These are phyloP conservation scores for Potorous gilbertii DNA, from an alignment of 2,797 vertebrate genomes.

Conservation along the genomic window DNA sequence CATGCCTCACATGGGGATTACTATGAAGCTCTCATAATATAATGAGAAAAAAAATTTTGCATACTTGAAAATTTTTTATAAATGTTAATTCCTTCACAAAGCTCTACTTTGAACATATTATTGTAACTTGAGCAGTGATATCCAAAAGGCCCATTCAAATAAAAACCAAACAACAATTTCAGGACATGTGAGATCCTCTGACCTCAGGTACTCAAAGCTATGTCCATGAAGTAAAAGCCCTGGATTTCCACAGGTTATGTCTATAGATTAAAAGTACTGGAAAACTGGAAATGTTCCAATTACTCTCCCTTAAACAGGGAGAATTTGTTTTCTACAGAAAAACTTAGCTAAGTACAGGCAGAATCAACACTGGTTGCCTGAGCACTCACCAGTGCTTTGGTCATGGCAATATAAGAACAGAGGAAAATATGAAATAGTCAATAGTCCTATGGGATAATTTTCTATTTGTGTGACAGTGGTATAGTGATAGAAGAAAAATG, in stretches of 20 bases:
- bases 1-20: neutral
- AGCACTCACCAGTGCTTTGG: neutral
- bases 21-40: neutral
- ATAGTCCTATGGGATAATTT: neutral
- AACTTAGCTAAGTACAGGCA: neutral
- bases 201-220: neutral
- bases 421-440: neutral
- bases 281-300: neutral
- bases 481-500: neutral
- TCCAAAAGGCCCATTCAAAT: neutral
- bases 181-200: neutral
- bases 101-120: neutral
- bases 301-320: neutral
- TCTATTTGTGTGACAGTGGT: neutral
- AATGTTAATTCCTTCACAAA: neutral
- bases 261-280: neutral
- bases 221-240: neutral
- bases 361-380: neutral
- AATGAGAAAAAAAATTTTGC: neutral
- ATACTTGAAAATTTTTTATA: neutral
- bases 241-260: neutral
- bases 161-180: neutral
- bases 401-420: neutral
- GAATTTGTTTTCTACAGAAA: neutral
- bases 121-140: neutral